Percentiles rank a stretch among this genome's conserved stretches.
Evolutionary conservation across 2,113 vertebrate species (phyloP).

Genomic region (Anarhynchus alexandrinus): DNA sequence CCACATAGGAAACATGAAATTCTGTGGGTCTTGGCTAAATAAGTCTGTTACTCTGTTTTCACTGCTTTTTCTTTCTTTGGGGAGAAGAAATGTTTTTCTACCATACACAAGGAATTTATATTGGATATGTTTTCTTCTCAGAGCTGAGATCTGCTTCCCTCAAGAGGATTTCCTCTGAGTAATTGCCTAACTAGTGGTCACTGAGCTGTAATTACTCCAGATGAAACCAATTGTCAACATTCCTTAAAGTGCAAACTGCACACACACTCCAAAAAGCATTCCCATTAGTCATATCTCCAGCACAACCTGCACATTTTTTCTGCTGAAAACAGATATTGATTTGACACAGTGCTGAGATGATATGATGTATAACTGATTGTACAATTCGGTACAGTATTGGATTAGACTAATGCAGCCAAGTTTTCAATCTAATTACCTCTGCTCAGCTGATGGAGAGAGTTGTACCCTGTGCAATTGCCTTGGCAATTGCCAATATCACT

Average conservation of each 20-base stretch:
- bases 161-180: constrained; percentile 1
- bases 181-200: constrained; percentile 13
- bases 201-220: constrained; percentile 26
- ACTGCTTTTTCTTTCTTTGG: not conserved
- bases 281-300: constrained; percentile 10
- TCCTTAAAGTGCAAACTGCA: not conserved
- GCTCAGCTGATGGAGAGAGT: constrained; percentile 9
- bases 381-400: constrained; percentile 28
- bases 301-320: not conserved
- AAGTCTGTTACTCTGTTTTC: not conserved
- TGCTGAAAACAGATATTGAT: constrained; percentile 53
- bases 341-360: constrained; percentile 41
- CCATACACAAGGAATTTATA: not conserved
- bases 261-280: not conserved
- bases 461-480: constrained; percentile 8
- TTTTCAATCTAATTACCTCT: constrained; percentile 54
- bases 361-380: constrained; percentile 41
- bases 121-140: not conserved
- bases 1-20: not conserved
- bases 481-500: constrained; percentile 18
- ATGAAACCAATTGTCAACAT: constrained; percentile 30
- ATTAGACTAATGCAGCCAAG: constrained; percentile 49
- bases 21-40: not conserved
- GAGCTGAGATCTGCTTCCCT: not conserved
- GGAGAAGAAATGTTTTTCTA: not conserved